Evolutionary conservation across 2,888 invertebrate species (phyloP).

Genomic region (Drosophila cyrtoloma): DNA sequence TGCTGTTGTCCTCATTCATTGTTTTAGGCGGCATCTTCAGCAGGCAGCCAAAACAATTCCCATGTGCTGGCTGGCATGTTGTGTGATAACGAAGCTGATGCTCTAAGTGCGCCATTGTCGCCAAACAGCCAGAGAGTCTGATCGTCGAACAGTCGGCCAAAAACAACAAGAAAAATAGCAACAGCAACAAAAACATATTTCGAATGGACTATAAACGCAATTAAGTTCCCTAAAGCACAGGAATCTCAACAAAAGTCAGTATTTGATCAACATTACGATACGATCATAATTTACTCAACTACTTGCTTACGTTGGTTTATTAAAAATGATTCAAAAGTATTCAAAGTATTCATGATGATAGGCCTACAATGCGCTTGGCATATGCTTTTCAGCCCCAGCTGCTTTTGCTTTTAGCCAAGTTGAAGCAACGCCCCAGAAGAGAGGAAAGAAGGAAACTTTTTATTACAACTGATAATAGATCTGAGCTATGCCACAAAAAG

Average conservation of each 20-base stretch:
- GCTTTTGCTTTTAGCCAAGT: conserved; percentile 29
- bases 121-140: conserved; percentile 21
- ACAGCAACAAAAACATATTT: conserved; percentile 10
- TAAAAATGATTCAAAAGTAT: conserved; percentile 34
- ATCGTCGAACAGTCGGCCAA: not conserved
- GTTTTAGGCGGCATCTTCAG: conserved; percentile 58
- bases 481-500: conserved; percentile 20
- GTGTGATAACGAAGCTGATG: conserved; percentile 74
- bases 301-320: conserved; percentile 45
- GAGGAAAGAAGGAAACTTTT: conserved; percentile 41
- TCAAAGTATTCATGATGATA: conserved; percentile 52
- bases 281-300: conserved; percentile 44
- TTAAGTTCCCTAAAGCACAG: conserved; percentile 48
- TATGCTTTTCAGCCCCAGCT: conserved; percentile 23
- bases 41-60: conserved; percentile 67
- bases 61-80: conserved; percentile 78
- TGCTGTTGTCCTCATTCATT: conserved; percentile 66
- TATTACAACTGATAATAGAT: conserved; percentile 73
- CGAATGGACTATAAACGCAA: conserved; percentile 61
- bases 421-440: conserved; percentile 44
- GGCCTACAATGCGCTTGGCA: conserved; percentile 18
- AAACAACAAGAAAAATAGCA: conserved; percentile 22
- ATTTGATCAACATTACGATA: conserved; percentile 22
- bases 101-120: conserved; percentile 65
- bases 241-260: conserved; percentile 7